A percentile compares a stretch with the other conserved stretches of the same genome.
Conservation (phyloP, 2,888 invertebrate genomes). For the Lasius platythorax region DNA sequence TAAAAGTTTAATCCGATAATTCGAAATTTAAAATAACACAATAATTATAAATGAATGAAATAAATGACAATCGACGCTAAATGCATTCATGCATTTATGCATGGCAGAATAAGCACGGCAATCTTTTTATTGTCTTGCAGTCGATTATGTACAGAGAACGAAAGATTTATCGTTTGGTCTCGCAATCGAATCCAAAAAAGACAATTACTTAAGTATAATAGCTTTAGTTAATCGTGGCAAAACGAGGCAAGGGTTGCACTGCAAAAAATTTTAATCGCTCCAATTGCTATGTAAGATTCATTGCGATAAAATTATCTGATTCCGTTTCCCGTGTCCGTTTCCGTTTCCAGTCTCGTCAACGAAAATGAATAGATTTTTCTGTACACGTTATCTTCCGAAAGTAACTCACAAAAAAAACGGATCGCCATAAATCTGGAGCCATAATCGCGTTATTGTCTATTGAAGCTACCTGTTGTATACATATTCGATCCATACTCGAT, state of each 20-base stretch:
- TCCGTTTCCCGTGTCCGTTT: constrained; percentile 4
- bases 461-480: constrained; percentile 66
- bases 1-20: background rate
- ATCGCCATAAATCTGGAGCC: constrained; percentile 2
- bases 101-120: background rate
- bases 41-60: background rate
- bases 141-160: constrained; percentile 1
- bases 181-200: background rate
- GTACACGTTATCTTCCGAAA: background rate
- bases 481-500: constrained; percentile 10
- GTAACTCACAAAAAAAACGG: constrained; percentile 45
- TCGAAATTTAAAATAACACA: background rate
- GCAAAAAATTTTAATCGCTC: constrained; percentile 8
- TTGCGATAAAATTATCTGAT: constrained; percentile 40
- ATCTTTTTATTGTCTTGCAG: background rate
- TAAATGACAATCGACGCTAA: background rate
- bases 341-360: background rate
- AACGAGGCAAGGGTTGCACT: background rate
- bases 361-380: background rate
- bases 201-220: constrained; percentile 41
- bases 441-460: constrained; percentile 67
- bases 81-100: background rate
- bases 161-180: constrained; percentile 27
- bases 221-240: background rate
- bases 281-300: background rate